Evolutionary conservation across 53 echinoderm and acorn worm genomes (phyloP).

Genomic region (Arbacia lixula): DNA sequence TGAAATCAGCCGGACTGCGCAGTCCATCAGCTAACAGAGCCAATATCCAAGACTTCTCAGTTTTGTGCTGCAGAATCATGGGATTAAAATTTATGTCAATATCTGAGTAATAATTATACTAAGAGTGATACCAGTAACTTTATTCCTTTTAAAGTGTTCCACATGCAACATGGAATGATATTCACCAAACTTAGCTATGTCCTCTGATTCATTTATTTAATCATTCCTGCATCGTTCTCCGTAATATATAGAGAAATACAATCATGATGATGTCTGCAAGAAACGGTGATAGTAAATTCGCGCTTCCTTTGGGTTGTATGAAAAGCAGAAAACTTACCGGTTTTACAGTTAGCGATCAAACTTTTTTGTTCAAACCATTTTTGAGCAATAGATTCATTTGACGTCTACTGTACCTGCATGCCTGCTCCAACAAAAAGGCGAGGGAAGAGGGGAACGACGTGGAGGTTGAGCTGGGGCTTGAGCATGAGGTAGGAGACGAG

Average conservation of each 20-base stretch:
- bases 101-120: neutral
- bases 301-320: too few relatives aligned
- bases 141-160: too few relatives aligned
- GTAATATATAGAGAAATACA: neutral
- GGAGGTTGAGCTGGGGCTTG: slow-evolving; percentile 81
- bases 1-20: slow-evolving; percentile 70
- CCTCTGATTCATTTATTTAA: neutral
- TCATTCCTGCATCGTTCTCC: neutral
- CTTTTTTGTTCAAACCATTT: too few relatives aligned
- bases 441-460: slow-evolving; percentile 73
- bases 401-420: slow-evolving; percentile 70
- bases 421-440: slow-evolving; percentile 65
- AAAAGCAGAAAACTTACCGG: too few relatives aligned
- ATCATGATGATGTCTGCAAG: too few relatives aligned
- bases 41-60: slow-evolving; percentile 80
- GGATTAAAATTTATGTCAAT: neutral
- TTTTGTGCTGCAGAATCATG: slow-evolving; percentile 62
- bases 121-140: neutral
- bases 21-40: slow-evolving; percentile 76
- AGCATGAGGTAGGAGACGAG: slow-evolving; percentile 79
- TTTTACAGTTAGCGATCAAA: too few relatives aligned
- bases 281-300: too few relatives aligned
- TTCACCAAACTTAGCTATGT: neutral
- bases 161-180: neutral
- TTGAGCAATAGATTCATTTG: too few relatives aligned